Base-by-base conservation (phyloP, 2,888 invertebrate genomes). In the Caenorhabditis sp. region DNA sequence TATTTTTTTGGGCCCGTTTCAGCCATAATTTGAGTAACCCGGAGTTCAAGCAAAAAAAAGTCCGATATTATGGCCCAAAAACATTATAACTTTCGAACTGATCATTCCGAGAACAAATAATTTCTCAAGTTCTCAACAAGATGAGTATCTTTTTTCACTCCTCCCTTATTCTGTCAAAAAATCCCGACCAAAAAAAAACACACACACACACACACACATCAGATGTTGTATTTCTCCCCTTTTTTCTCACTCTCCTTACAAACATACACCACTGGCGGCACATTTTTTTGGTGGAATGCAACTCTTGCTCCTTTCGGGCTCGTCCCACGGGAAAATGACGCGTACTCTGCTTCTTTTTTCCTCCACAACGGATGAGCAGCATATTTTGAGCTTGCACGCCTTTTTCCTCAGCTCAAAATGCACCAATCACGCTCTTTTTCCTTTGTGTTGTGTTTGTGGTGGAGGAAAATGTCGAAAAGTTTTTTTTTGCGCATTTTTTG, bases 401-500 rank as follows among this genome's bases (percentile, higher is more conserved):
- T 43, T 43, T n/a, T 17, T 43, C 43, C 43, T 65, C 65, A 70
- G 65, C 65, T 65, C 65, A 70, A 65, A 66, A 70, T 19, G 70
- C 70, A 70, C 70, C 70, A 70, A 70, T 70, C 70, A 70, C 70
- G 70, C 70, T 70, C 66, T 66, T 51, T 49, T 43, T 62, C 62
- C 24, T 43, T 43, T 43, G 43, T 43, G 43, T 43, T 43, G 43
- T 43, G 43, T 43, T 43, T 43, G 12, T 43, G 43, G 43, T 43
- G 12, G 43, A n/a, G 51, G 62, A 50, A 66, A 60, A 66, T 58
- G 70, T 62, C 62, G 66, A 23, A 51, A 21, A 23, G 51, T 19
- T 23, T 23, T 23, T n/a, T 4, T n/a, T 50, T 12, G 5, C 36
- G 43, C 43, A 17, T 43, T 43, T 43, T 43, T 12, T 54, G 8